These are phyloP conservation scores for Drosophila dives DNA, from an alignment of 2,888 invertebrate genomes.

Conservation along the genomic window DNA sequence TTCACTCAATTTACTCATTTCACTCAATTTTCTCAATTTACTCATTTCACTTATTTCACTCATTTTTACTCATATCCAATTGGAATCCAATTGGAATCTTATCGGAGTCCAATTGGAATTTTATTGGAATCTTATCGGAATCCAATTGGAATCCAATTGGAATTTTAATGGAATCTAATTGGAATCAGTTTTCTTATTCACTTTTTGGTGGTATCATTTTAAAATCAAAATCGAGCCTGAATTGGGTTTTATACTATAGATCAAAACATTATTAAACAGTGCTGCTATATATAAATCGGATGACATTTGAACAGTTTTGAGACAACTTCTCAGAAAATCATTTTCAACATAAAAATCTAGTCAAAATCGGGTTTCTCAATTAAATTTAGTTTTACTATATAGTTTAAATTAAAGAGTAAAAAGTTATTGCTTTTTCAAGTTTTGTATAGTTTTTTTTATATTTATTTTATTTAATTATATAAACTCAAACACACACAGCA, in stretches of 20 bases:
- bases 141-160: no score
- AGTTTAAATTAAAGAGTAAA: not conserved
- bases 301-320: not conserved
- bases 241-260: no score
- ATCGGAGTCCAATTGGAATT: no score
- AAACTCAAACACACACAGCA: not conserved
- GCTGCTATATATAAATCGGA: not conserved
- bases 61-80: no score
- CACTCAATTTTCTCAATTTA: no score
- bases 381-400: not conserved
- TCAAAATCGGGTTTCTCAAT: not conserved
- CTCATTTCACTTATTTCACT: no score
- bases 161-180: no score
- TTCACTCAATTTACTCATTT: no score
- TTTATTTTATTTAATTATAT: no score
- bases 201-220: not conserved
- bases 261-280: not conserved
- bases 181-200: not conserved
- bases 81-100: no score
- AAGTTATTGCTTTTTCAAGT: not conserved
- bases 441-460: not conserved
- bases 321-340: not conserved
- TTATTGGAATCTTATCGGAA: no score
- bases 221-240: not conserved
- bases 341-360: not conserved